These are phyloP conservation scores for Bombus waltoni DNA, from an alignment of 1,140 invertebrate genomes.

Conservation along the genomic window DNA sequence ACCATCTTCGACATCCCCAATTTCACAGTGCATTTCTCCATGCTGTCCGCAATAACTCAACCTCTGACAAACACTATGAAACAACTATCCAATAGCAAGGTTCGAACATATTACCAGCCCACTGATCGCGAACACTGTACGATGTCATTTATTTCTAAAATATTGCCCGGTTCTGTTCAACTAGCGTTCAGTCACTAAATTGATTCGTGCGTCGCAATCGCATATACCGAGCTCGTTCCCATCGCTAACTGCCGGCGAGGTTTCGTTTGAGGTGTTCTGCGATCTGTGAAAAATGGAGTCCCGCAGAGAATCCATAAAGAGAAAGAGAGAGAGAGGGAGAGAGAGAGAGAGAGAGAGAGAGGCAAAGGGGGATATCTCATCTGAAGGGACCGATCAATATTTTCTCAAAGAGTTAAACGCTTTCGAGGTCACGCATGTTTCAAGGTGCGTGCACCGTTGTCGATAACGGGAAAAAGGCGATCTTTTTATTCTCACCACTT, in stretches of 20 bases:
- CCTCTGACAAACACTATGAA: background rate
- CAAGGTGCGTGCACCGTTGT: slow-evolving; percentile 36
- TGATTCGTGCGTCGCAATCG: background rate
- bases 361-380: slow-evolving; percentile 1
- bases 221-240: slow-evolving; percentile 10
- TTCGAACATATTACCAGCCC: background rate
- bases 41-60: too few species aligned
- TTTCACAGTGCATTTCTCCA: background rate
- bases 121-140: background rate
- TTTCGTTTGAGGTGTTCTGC: slow-evolving; percentile 49
- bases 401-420: slow-evolving; percentile 32
- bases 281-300: slow-evolving; percentile 62
- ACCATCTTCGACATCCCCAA: background rate
- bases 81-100: background rate
- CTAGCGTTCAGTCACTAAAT: background rate
- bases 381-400: slow-evolving; percentile 24
- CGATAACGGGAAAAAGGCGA: slow-evolving; percentile 32
- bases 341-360: slow-evolving; percentile 36
- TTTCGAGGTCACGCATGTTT: slow-evolving; percentile 16
- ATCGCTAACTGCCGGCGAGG: slow-evolving; percentile 21
- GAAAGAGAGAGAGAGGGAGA: slow-evolving; percentile 41
- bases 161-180: background rate
- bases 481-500: slow-evolving; percentile 33
- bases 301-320: background rate
- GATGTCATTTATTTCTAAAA: background rate